Conservation (phyloP, 1,140 invertebrate species). For the Brachionus angularis region DNA sequence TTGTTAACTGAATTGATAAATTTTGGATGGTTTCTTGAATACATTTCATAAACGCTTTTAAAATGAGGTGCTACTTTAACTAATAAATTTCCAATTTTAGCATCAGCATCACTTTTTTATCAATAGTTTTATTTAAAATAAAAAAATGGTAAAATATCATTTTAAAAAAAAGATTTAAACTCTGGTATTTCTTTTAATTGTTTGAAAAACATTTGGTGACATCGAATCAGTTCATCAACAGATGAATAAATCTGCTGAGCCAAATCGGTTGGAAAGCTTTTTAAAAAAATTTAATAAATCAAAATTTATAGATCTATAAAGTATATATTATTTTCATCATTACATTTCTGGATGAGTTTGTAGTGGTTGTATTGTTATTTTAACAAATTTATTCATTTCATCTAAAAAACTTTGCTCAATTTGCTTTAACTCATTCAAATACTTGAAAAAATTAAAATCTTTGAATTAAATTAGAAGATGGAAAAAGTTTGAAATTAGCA, state of each 20-base stretch:
- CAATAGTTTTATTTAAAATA: conserved; percentile 64
- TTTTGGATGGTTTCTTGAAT: conserved; percentile 84
- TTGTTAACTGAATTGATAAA: conserved; percentile 85
- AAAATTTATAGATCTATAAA: neutral
- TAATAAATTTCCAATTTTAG: conserved; percentile 80
- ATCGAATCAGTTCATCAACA: neutral
- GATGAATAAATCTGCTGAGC: neutral
- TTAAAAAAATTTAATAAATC: neutral
- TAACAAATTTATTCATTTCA: conserved; percentile 39
- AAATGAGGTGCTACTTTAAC: conserved; percentile 77
- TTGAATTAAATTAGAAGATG: neutral
- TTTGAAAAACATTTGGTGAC: conserved; percentile 23
- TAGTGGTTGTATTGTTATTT: conserved; percentile 16
- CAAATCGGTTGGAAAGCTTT: neutral
- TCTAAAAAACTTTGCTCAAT: conserved; percentile 31
- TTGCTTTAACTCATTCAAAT: conserved; percentile 14
- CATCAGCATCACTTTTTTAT: conserved; percentile 57
- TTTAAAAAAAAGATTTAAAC: too few species aligned
- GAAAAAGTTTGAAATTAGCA: neutral
- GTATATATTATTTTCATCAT: neutral
- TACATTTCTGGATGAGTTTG: conserved; percentile 33
- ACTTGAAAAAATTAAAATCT: neutral
- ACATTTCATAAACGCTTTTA: conserved; percentile 76
- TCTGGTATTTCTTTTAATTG: neutral
- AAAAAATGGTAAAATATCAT: neutral